Conservation (phyloP, 1,140 invertebrate genomes). For the Tetranychus urticae region DNA sequence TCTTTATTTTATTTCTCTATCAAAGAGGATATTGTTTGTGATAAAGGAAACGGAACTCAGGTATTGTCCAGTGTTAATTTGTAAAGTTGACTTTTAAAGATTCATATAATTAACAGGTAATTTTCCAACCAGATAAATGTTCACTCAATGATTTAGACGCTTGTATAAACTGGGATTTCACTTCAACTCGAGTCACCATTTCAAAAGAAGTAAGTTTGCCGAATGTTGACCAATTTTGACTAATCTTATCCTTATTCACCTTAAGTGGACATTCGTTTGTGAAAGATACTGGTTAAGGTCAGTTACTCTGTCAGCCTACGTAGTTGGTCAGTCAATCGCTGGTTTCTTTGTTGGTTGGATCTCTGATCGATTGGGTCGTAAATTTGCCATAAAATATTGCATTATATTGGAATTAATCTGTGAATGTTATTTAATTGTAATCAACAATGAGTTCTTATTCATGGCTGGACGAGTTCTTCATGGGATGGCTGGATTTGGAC, state of each 20-base stretch:
- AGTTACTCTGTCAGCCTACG: slow-evolving; percentile 47
- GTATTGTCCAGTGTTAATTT: background rate
- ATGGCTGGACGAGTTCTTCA: too few relatives aligned
- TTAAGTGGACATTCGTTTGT: slow-evolving; percentile 49
- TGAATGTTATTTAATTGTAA: background rate
- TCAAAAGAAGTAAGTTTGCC: background rate
- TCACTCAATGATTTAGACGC: background rate
- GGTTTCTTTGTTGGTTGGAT: slow-evolving; percentile 50
- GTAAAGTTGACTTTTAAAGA: background rate
- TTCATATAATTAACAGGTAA: background rate
- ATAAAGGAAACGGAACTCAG: background rate
- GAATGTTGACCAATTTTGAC: background rate
- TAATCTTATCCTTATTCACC: background rate
- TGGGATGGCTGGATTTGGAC: too few relatives aligned
- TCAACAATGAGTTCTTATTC: too few relatives aligned
- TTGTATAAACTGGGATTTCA: background rate
- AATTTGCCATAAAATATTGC: background rate
- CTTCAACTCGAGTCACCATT: background rate
- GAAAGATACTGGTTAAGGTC: slow-evolving; percentile 35
- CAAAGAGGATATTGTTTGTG: background rate
- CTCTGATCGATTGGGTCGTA: slow-evolving; percentile 39
- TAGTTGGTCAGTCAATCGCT: slow-evolving; percentile 53
- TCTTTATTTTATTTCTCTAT: background rate
- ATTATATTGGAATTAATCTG: background rate
- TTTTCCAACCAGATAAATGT: background rate